phyloP scores from a whole-genome alignment of 2,797 vertebrate genomes.

The Hapalemur alaotrensis region DNA sequence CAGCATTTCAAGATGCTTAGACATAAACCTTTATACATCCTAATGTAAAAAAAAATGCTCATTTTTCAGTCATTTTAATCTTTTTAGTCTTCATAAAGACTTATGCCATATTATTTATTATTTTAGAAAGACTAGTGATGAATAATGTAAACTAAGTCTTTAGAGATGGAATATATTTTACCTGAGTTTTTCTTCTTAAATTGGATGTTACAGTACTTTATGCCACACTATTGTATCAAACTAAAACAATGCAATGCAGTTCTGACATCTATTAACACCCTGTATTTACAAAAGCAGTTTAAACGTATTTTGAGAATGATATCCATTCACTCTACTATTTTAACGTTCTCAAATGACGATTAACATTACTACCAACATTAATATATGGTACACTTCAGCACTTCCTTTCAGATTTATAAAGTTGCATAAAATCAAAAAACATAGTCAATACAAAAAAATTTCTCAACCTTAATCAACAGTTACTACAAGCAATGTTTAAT shows the following conservation, averaged over 20 bases:
- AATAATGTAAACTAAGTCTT: conserved; percentile 54
- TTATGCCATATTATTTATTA: conserved; percentile 28
- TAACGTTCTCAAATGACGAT: not conserved
- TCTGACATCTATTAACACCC: not conserved
- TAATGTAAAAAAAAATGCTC: conserved; percentile 23
- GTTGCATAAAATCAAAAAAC: not conserved
- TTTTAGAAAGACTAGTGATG: conserved; percentile 18
- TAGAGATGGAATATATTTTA: conserved; percentile 10
- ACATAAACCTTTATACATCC: conserved; percentile 51
- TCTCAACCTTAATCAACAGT: not conserved
- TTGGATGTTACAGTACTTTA: conserved; percentile 17
- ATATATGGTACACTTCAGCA: not conserved
- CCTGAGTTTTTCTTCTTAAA: conserved; percentile 14
- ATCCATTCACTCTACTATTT: not conserved
- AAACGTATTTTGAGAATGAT: not conserved
- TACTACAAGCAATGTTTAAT: not conserved
- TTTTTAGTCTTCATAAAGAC: conserved; percentile 48
- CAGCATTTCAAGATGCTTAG: conserved; percentile 53
- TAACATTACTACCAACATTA: not conserved
- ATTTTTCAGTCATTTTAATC: conserved; percentile 38
- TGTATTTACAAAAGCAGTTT: not conserved
- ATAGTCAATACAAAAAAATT: not conserved
- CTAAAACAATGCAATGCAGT: not conserved
- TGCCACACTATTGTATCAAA: conserved; percentile 39
- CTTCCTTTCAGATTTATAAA: not conserved